Base-by-base conservation (phyloP, 2,113 vertebrate genomes). In the Oenanthe melanoleuca region DNA sequence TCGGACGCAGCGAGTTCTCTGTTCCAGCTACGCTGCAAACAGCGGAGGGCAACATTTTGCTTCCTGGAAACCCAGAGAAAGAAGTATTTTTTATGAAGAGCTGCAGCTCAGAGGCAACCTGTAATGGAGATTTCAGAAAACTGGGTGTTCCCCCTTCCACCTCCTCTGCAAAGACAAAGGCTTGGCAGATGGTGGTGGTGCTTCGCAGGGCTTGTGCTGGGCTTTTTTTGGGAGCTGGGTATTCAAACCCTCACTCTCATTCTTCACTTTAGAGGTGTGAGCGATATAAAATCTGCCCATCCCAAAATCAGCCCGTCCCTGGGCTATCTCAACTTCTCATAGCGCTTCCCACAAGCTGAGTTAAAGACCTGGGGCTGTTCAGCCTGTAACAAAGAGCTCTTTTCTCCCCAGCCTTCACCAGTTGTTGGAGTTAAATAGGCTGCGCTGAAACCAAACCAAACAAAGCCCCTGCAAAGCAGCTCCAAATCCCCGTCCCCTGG, bases 21-120 rank as follows among this genome's bases (percentile, higher is more conserved):
- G 73, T 81, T 96, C 86, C 94, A 94, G 86, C 89, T 64, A 64
- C 0, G 0, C 72, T 88, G 88, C 93, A 95, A 84, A 96, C 95
- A 96, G 94, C 16, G 94, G 94, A 97, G 94, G 92, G 94, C 95
- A 95, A 96, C 88, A 92, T 96, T 97, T 97, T 95, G 94, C 96
- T 96, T 95, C 88, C 86, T 95, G 93, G 86, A 96, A 97, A 92
- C 75, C 63, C 86, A 93, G 93, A 94, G 75, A 96, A 95, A 95
- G 79, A 86, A 94, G 90, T 49, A 44, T 74, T 83, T 96, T 93
- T 88, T 56, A 60, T 73, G 57, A 95, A 92, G 93, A 94, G 75
- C 94, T 92, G 80, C 93, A 90, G 93, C 82, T 94, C 65, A 38
- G 28, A 96, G 82, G 77, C 88, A 96, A 95, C 94, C 95, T 95